Evolutionary conservation across 2,888 invertebrate genomes (phyloP).

Genomic region (Iphiclides podalirius): DNA sequence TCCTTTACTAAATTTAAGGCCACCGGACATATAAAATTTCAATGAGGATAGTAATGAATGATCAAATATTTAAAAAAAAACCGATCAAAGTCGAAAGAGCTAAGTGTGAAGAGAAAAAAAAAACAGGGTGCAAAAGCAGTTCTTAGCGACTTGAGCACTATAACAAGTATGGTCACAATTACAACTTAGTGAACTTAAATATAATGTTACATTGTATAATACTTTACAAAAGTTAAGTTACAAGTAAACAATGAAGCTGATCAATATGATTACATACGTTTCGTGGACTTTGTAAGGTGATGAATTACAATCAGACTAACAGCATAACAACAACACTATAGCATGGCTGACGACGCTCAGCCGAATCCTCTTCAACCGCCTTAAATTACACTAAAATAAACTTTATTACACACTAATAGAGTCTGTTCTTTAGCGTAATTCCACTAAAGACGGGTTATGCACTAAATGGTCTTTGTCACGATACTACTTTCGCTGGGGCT

Average conservation of each 20-base stretch:
- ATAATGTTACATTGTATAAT: too few relatives aligned
- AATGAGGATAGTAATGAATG: too few relatives aligned
- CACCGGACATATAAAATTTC: too few relatives aligned
- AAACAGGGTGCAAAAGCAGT: too few relatives aligned
- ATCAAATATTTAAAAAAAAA: too few relatives aligned
- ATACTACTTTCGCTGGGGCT: slow-evolving; percentile 74
- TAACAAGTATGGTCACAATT: too few relatives aligned
- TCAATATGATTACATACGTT: neutral
- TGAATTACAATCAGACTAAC: neutral
- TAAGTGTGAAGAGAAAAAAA: too few relatives aligned
- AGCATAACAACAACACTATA: neutral
- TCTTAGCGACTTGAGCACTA: too few relatives aligned
- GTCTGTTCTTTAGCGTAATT: slow-evolving; percentile 43
- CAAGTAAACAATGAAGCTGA: neutral
- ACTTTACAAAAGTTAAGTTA: neutral
- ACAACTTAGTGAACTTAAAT: too few relatives aligned
- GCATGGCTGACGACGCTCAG: neutral
- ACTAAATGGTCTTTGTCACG: slow-evolving; percentile 77
- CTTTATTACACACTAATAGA: slow-evolving; percentile 9
- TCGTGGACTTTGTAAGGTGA: neutral
- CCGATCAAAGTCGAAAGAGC: too few relatives aligned
- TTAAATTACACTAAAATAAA: neutral
- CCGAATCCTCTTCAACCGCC: too few relatives aligned
- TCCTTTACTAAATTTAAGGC: too few relatives aligned
- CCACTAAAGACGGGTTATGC: slow-evolving; percentile 71